Percentiles rank a stretch among this genome's conserved stretches.
phyloP scores from a whole-genome alignment of 2,888 invertebrate genomes.

The Oscheius myriophilus region DNA sequence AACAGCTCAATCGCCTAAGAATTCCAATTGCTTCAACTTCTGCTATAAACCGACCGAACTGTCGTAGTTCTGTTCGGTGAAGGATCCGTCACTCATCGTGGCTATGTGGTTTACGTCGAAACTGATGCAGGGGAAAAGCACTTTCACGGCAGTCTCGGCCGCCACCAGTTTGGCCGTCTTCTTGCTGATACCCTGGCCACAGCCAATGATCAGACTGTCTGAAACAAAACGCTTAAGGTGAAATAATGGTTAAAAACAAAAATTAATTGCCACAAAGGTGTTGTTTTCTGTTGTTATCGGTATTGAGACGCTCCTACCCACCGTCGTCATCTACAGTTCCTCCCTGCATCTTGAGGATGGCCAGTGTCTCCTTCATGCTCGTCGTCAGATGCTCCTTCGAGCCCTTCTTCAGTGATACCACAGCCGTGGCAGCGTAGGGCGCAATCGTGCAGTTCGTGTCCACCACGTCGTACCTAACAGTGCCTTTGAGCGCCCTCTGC shows the following conservation, averaged over 20 bases:
- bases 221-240: not conserved
- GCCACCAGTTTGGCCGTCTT: slow-evolving; percentile 94
- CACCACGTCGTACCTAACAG: slow-evolving; percentile 50
- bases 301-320: too few relatives aligned
- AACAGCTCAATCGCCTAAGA: slow-evolving; percentile 63
- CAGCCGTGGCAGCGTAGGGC: slow-evolving; percentile 47
- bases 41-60: slow-evolving; percentile 5
- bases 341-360: slow-evolving; percentile 35
- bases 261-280: not conserved
- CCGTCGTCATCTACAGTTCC: slow-evolving; percentile 6
- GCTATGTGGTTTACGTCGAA: slow-evolving; percentile 41
- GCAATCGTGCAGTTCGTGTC: slow-evolving; percentile 51
- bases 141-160: slow-evolving; percentile 67
- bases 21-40: slow-evolving; percentile 3
- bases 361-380: slow-evolving; percentile 44
- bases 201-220: slow-evolving; percentile 81
- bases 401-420: slow-evolving; percentile 36
- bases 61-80: slow-evolving; percentile 3
- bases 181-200: slow-evolving; percentile 92
- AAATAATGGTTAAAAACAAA: too few relatives aligned
- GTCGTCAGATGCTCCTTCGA: slow-evolving; percentile 29
- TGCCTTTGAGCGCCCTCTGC: slow-evolving; percentile 88
- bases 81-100: not conserved
- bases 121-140: slow-evolving; percentile 57
- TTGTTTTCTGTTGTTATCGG: not conserved